Conservation (phyloP, 2,888 invertebrate genomes). For the Ichneumon xanthorius region DNA sequence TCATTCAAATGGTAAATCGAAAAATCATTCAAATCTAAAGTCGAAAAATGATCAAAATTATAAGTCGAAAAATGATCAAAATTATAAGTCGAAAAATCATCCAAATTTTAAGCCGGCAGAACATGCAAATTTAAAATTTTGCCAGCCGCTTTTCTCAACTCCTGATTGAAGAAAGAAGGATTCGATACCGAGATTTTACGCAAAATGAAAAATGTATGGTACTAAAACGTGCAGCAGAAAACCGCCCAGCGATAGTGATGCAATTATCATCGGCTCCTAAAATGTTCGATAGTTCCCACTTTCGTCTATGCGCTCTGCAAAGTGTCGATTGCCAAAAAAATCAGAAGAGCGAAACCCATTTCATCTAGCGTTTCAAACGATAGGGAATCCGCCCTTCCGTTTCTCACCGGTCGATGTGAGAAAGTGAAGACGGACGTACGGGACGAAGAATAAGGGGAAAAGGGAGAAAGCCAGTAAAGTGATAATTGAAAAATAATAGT, state of each 20-base stretch:
- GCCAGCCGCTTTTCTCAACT: background rate
- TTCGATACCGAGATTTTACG: too few species aligned
- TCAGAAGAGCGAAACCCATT: too few species aligned
- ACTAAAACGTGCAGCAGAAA: background rate
- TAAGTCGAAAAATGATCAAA: too few species aligned
- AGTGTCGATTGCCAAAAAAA: too few species aligned
- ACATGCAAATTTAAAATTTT: background rate
- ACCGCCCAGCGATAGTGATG: background rate
- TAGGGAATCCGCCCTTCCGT: too few species aligned
- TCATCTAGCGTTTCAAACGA: too few species aligned
- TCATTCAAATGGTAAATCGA: too few species aligned
- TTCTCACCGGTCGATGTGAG: background rate
- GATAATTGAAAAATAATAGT: constrained; percentile 63
- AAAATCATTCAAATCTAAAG: too few species aligned
- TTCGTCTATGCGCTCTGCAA: background rate
- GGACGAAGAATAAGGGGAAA: background rate
- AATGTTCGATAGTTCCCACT: background rate
- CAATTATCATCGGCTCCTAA: background rate
- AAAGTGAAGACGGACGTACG: background rate
- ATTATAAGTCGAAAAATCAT: too few species aligned
- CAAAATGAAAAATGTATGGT: background rate
- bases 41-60: too few species aligned
- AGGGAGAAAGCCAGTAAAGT: constrained; percentile 17
- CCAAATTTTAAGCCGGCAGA: background rate
- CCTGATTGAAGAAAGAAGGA: background rate